Base-by-base conservation (phyloP, 2,113 vertebrate species). In the Silurus asotus region DNA sequence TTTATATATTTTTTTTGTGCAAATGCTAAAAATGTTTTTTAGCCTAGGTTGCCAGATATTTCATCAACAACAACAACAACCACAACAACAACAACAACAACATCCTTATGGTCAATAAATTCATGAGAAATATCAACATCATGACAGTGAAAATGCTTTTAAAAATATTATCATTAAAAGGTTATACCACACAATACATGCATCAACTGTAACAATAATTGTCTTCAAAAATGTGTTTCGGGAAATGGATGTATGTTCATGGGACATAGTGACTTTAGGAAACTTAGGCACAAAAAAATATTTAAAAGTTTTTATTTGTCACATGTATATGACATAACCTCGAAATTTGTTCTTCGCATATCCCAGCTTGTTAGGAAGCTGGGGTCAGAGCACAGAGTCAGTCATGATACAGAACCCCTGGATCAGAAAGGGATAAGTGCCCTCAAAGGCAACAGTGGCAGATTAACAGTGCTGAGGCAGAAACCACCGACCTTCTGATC, bases 41-140 rank as follows among this genome's bases (percentile, higher is more conserved):
- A 45, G 1, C 8, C 15, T 10, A 8, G 77, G 77, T 79, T 79
- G 77, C 77, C 77, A 79, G 28, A n/a, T 78, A 78, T 78, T 37
- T 37, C 37, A 37, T 37, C 37, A 37, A 37, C 37, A 37, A 11
- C 1, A 11, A 56, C 8, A 13, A 20, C 8, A 14, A 53, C 64
- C 28, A n/a, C n/a, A n/a, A n/a, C n/a, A 25, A 65, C 9, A n/a
- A 65, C n/a, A 25, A 49, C 48, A 56, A 14, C 49, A 15, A 15
- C 45, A 70, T 4, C 15, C 28, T 48, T 7, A 15, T 77, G 23
- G 5, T 76, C 10, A 8, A 49, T 75, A 6, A n/a, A 37, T 37
- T 2, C 37, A 37, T 37, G 37, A 37, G 37, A 37, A 37, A 37
- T 1, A 37, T 37, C 37, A 37, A 37, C 37, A 37, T 37, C 37